Evolutionary conservation across 2,113 vertebrate species (phyloP), one percentile per base, ranked within the genome.

Genomic region (Elachura formosa): DNA sequence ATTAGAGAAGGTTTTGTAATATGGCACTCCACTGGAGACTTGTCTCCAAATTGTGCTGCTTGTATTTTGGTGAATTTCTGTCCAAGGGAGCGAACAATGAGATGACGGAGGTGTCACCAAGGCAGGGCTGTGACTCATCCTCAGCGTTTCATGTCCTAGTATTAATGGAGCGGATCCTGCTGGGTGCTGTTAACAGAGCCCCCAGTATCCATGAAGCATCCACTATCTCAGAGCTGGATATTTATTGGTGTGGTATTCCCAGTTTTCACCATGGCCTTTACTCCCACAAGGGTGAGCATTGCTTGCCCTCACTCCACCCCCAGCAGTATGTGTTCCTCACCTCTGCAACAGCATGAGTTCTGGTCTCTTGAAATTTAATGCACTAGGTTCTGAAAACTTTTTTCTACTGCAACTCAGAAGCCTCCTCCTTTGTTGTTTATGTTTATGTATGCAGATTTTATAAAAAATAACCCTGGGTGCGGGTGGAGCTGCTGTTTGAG

Each of bases 21-120:
- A 8, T 2, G 18, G 58, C 62, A 21, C 59, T 12, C 29, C 3
- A 0, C 1, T 33, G 45, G 26, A 55, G 40, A 36, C 34, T 29
- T 12, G 56, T 49, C 67, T 62, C 34, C 6, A 6, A 6, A 8
- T 17, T 26, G 66, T 28, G 71, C 22, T 45, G 85, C 22, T 9
- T 14, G 21, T 40, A 1, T 62, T 71, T 74, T 19, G n/a, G 46
- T 55, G 13, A 9, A 8, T 68, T 59, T 90, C 48, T 6, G 0
- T 23, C 0, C 2, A 0, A 14, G 2, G 14, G 1, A 28, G 71
- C 5, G 54, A 9, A 13, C 0, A 23, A 2, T n/a, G 68, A 43
- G 55, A 5, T 43, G 55, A 19, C 17, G 1, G 1, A 43, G 34
- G 67, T 13, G 72, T 66, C 40, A n/a, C 45, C 56, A 4, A 9